Base-by-base conservation (phyloP, 2,113 vertebrate species). In the Platysternon megacephalum region DNA sequence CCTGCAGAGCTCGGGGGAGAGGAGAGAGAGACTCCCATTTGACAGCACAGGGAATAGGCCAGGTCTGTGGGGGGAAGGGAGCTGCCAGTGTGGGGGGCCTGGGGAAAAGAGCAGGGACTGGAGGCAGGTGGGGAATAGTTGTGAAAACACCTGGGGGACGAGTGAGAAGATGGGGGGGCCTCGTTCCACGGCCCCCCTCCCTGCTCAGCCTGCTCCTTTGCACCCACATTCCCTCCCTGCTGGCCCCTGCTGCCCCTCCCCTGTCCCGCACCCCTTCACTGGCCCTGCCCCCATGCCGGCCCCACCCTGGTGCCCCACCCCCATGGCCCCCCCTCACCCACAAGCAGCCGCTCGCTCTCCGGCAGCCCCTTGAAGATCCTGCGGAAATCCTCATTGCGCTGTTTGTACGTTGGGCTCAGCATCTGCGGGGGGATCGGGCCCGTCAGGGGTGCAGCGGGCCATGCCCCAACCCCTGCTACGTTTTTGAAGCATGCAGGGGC, bases 331-430 rank as follows among this genome's bases (percentile, higher is more conserved):
- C 13, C 29, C 99, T 98, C 93, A 99, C 99, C 99, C 93, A 99
- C 99, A 22, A 99, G 99, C 90, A 99, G 99, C 46, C 99, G 98
- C 91, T 99, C 99, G 0, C 98, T 98, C 88, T 99, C 99, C 0
- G 99, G 99, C 82, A 99, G 98, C 65, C 99, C 99, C 98, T 99
- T 99, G 79, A 99, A 99, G 91, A 99, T 98, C 94, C 99, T 99
- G 32, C 99, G 98, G 96, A 99, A 99, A 87, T 99, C 99, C 76
- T 99, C 99, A 0, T 99, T 99, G 13, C 99, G 98, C 84, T 99
- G 99, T 95, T 99, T 99, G 93, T 99, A 99, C 0, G 99, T 99
- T 19, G 99, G 99, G 94, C 99, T 99, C 96, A 99, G 98, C 96
- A 99, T 99, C 99, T 99, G 96, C 21, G 44, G 79, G 51, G 76